Evolutionary conservation across 2,113 vertebrate species (phyloP).

Genomic region (Indri indri): DNA sequence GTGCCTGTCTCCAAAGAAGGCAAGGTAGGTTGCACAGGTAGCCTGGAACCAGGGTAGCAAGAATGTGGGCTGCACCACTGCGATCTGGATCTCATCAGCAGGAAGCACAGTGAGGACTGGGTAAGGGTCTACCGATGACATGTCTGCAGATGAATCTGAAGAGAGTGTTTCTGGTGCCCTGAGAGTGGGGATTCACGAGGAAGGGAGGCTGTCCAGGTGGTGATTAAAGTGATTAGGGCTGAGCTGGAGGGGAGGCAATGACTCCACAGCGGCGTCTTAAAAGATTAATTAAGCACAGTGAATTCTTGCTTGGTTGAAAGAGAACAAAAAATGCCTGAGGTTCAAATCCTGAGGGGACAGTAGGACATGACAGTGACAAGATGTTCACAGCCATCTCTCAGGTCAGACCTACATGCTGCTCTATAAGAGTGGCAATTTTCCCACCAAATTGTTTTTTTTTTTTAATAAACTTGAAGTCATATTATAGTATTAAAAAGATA

Average conservation of each 20-base stretch:
- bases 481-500: background rate
- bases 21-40: background rate
- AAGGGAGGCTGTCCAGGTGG: background rate
- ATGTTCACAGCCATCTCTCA: background rate
- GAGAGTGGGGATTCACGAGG: background rate
- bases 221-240: background rate
- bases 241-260: background rate
- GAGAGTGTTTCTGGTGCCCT: background rate
- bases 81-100: background rate
- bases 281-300: slow-evolving; percentile 2
- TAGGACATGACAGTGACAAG: background rate
- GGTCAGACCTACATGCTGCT: background rate
- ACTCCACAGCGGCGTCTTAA: background rate
- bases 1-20: background rate
- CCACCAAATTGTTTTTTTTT: background rate
- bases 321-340: background rate
- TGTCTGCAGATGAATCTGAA: background rate
- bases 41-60: background rate
- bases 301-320: background rate
- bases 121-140: background rate
- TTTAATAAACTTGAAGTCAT: background rate
- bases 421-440: background rate
- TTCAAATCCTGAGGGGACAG: background rate
- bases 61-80: background rate
- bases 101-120: background rate